phyloP scores from a whole-genome alignment of 2,113 vertebrate genomes.

The Protobothrops flavoviridis region DNA sequence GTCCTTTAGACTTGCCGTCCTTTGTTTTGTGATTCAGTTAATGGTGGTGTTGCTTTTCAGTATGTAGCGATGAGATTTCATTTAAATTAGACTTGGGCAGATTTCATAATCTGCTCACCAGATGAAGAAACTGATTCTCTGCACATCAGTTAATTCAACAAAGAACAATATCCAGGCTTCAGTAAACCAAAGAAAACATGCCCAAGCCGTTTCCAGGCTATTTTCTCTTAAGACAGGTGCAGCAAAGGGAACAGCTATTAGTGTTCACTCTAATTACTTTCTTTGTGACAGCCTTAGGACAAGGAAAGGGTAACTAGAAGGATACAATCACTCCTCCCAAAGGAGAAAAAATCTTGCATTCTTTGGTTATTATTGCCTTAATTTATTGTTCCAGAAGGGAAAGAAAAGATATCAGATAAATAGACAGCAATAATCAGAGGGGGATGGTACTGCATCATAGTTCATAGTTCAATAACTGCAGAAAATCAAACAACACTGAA shows the following conservation, averaged over 20 bases:
- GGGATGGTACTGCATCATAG: background rate
- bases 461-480: background rate
- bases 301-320: background rate
- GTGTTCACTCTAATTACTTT: constrained; percentile 10
- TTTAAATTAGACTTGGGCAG: background rate
- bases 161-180: background rate
- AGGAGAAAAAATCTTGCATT: background rate
- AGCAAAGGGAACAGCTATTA: constrained; percentile 15
- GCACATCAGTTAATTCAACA: background rate
- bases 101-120: background rate
- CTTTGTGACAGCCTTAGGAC: background rate
- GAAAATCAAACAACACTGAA: background rate
- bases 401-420: background rate
- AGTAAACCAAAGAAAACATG: background rate
- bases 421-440: background rate
- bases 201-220: background rate
- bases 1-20: background rate
- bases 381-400: background rate
- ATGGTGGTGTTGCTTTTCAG: background rate
- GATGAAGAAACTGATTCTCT: background rate
- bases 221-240: constrained; percentile 16
- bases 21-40: background rate
- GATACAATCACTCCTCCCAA: background rate
- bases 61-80: background rate
- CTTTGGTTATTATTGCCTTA: background rate